Conservation (phyloP, 2,797 vertebrate species). For the Peromyscus melanophrys region DNA sequence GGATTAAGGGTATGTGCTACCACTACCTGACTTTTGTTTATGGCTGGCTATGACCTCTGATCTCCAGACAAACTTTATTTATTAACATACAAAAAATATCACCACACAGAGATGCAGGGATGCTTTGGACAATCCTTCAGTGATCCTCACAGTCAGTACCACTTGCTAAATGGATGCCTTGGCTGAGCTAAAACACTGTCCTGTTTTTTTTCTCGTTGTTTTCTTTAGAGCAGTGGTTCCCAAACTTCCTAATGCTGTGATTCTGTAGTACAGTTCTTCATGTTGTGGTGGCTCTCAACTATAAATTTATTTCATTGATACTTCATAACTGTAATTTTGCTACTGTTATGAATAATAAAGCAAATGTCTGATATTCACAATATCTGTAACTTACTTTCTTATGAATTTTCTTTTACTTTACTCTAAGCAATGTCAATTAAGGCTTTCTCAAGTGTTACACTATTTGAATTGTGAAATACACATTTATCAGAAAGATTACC, state of each 20-base stretch:
- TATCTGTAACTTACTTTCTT: neutral
- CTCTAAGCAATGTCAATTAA: neutral
- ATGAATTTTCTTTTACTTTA: conserved; percentile 20
- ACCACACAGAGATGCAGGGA: neutral
- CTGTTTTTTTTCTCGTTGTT: neutral
- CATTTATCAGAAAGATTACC: neutral
- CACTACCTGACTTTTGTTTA: too few species aligned
- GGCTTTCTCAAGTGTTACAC: neutral
- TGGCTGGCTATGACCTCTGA: too few species aligned
- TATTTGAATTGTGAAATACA: conserved; percentile 21
- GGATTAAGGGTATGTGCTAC: too few species aligned
- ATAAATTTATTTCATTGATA: neutral
- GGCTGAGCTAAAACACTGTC: neutral
- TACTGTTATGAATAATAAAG: neutral
- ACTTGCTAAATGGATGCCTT: neutral
- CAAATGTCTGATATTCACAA: neutral
- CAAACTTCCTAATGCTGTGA: neutral
- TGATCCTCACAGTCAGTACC: too few species aligned
- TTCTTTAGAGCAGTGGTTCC: neutral
- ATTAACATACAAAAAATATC: too few species aligned
- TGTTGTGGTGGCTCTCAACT: neutral
- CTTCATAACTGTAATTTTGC: neutral
- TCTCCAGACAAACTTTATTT: too few species aligned
- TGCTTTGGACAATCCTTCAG: neutral
- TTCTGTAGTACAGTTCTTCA: neutral